Percentiles rank a stretch among this genome's conserved stretches.
These are phyloP conservation scores for Gopherus evgoodei DNA, from an alignment of 2,113 vertebrate genomes.

Conservation along the genomic window DNA sequence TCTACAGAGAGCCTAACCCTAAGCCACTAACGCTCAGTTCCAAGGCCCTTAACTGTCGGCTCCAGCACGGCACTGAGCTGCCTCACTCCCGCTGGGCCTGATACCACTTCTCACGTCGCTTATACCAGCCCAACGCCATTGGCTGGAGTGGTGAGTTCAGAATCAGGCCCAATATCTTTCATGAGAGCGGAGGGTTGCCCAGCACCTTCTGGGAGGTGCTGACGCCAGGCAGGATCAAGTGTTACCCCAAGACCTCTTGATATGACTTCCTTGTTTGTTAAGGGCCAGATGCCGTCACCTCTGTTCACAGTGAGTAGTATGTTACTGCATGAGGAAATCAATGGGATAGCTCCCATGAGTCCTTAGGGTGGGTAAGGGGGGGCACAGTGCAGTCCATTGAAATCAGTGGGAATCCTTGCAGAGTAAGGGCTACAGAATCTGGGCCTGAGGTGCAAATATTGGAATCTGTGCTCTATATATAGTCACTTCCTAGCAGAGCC, in stretches of 20 bases:
- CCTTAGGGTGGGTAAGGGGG: rapidly evolving
- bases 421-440: rapidly evolving
- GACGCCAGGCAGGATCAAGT: background rate
- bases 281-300: background rate
- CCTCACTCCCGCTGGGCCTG: background rate
- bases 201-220: background rate
- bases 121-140: background rate
- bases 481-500: background rate
- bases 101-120: background rate
- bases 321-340: background rate
- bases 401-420: rapidly evolving
- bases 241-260: background rate
- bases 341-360: background rate
- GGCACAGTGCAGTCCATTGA: background rate
- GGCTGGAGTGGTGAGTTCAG: background rate
- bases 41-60: background rate
- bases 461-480: rapidly evolving
- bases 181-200: background rate
- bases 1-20: background rate
- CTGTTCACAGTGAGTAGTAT: background rate
- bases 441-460: background rate
- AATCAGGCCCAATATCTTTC: rapidly evolving
- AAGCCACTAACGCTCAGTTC: background rate
- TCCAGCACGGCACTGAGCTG: background rate
- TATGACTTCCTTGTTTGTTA: background rate